Evolutionary conservation across 1,140 invertebrate species (phyloP), one percentile per base, ranked within the genome.

Genomic region (Drosophila eugracilis): DNA sequence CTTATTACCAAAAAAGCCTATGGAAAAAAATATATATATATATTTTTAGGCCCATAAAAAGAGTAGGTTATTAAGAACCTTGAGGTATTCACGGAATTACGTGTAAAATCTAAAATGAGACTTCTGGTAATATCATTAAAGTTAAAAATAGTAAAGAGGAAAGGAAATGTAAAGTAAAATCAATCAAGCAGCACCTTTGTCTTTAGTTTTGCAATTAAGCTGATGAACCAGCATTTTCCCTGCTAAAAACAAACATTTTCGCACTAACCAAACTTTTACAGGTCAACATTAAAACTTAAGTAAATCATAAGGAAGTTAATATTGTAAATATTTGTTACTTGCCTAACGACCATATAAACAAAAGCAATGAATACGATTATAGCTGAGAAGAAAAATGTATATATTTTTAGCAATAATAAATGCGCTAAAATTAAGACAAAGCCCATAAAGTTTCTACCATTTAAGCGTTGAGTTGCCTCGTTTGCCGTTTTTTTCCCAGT

Each of bases 401-500:
- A 26, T 34, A 50, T 42, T n/a, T 42, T 15, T 66, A 28, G 9
- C 14, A 10, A 39, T 15, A 50, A 63, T 63, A 50, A 48, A 60
- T 57, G 32, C 12, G 34, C 34, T 30, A 10, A 24, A 41, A 59
- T 32, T 17, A 26, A 26, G 36, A 52, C 60, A 67, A 67, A 54
- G 30, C 26, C 36, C 60, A 67, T 67, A 67, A 67, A 67, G 49
- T 55, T 55, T 48, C 63, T 55, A 24, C 30, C 17, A 69, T 69
- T 70, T 55, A 34, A 57, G 28, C 45, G 26, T 24, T 30, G 36
- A 66, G 30, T 30, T 66, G 19, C 21, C 21, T 54, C 37, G 30
- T 54, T 54, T 37, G 22, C 37, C 55, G 30, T 49, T 44, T 41
- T 42, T 28, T 41, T 42, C 30, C 37, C 15, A 53, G 67, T 52